Percentiles rank a stretch among this genome's conserved stretches.
Conservation (phyloP, 2,888 invertebrate genomes). For the Pristionchus maxplancki region DNA sequence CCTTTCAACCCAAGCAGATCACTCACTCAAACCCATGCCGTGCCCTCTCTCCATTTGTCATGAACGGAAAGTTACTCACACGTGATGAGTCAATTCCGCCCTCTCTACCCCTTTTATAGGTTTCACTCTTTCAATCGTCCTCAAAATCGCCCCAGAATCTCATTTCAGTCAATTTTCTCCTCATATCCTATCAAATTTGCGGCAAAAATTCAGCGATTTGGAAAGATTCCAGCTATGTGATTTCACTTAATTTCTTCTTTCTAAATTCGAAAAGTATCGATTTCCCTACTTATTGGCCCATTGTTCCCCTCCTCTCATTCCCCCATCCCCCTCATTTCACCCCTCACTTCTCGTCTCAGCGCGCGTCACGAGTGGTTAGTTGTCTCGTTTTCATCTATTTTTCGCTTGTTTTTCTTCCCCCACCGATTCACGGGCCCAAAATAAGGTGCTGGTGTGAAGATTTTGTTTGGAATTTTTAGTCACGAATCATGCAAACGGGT, state of each 20-base stretch:
- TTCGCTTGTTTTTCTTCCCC: not conserved
- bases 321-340: not conserved
- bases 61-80: not conserved
- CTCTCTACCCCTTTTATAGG: constrained; percentile 38
- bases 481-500: no score
- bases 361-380: constrained; percentile 18
- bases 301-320: constrained; percentile 21
- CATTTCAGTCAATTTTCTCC: not conserved
- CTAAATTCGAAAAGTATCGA: not conserved
- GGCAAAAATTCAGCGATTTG: not conserved
- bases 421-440: no score
- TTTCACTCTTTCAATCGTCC: not conserved
- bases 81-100: not conserved
- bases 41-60: not conserved
- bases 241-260: constrained; percentile 5
- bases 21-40: not conserved
- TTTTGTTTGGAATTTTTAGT: no score
- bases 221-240: not conserved
- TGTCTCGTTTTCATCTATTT: not conserved
- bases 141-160: no score
- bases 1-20: not conserved
- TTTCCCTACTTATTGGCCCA: not conserved
- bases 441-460: no score
- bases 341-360: not conserved
- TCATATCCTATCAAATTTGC: not conserved